These are phyloP conservation scores for Drosophila putrida DNA, from an alignment of 2,888 invertebrate genomes.

Conservation along the genomic window DNA sequence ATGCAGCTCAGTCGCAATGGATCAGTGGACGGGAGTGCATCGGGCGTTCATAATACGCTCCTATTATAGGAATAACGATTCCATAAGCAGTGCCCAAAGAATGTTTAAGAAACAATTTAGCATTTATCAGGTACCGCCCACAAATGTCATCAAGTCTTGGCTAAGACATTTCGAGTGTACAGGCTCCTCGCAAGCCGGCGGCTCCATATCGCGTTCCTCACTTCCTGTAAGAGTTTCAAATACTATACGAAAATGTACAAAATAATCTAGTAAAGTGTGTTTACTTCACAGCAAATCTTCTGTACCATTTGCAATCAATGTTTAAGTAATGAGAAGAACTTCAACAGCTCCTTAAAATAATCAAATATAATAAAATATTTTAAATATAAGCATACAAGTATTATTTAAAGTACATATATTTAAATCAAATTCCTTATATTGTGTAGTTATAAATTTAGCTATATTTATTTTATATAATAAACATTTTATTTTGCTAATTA, in stretches of 20 bases:
- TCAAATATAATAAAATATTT: not conserved
- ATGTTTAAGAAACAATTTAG: constrained; percentile 79
- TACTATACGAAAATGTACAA: not conserved
- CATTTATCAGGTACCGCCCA: constrained; percentile 77
- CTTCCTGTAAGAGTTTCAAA: constrained; percentile 57
- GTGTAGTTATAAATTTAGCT: constrained; percentile 1
- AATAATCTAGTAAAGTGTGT: not conserved
- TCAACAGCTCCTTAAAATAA: constrained; percentile 59
- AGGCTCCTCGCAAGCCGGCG: constrained; percentile 71
- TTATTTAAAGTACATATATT: constrained; percentile 3
- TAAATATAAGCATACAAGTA: not conserved
- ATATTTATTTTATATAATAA: constrained; percentile 31
- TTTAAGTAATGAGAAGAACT: constrained; percentile 75
- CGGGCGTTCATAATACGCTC: constrained; percentile 79
- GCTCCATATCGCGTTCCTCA: constrained; percentile 62
- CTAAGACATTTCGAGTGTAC: constrained; percentile 80
- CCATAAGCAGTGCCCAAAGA: constrained; percentile 77
- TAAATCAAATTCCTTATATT: constrained; percentile 8
- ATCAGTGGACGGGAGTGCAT: constrained; percentile 83
- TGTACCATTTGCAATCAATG: constrained; percentile 78
- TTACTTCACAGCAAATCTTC: constrained; percentile 68
- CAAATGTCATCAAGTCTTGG: constrained; percentile 80
- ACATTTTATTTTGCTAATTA: constrained; percentile 67
- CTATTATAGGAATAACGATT: constrained; percentile 81
- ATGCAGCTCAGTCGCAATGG: constrained; percentile 68